phyloP scores from a whole-genome alignment of 2,113 vertebrate species.

The Microtus ochrogaster region DNA sequence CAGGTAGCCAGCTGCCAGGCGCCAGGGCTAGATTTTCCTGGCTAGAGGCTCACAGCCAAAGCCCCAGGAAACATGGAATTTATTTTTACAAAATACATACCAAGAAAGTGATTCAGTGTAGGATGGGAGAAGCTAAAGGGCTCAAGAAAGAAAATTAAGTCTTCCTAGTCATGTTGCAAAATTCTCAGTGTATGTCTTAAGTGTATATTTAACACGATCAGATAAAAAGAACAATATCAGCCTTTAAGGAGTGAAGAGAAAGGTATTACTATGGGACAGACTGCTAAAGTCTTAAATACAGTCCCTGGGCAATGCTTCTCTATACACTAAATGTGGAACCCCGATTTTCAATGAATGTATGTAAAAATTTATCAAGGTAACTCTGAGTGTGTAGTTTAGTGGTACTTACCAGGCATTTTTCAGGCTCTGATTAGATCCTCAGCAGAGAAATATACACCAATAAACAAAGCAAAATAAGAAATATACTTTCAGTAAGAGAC shows the following conservation, averaged over 20 bases:
- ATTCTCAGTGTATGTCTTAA: not conserved
- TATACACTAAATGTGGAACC: not conserved
- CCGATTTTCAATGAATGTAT: not conserved
- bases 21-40: not conserved
- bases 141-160: not conserved
- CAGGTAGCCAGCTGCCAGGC: not conserved
- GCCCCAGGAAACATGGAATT: not conserved
- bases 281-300: not conserved
- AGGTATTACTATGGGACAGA: not conserved
- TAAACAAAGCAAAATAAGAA: not conserved
- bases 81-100: not conserved
- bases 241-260: not conserved
- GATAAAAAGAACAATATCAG: not conserved
- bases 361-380: not conserved
- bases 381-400: not conserved
- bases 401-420: not conserved
- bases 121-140: not conserved
- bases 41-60: not conserved
- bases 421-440: not conserved
- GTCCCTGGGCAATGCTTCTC: not conserved
- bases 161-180: not conserved
- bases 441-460: not conserved
- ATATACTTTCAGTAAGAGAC: not conserved
- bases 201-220: not conserved
- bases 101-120: fast-evolving